These are phyloP conservation scores for Sarcophaga rosellei DNA, from an alignment of 2,888 invertebrate species.

Conservation along the genomic window DNA sequence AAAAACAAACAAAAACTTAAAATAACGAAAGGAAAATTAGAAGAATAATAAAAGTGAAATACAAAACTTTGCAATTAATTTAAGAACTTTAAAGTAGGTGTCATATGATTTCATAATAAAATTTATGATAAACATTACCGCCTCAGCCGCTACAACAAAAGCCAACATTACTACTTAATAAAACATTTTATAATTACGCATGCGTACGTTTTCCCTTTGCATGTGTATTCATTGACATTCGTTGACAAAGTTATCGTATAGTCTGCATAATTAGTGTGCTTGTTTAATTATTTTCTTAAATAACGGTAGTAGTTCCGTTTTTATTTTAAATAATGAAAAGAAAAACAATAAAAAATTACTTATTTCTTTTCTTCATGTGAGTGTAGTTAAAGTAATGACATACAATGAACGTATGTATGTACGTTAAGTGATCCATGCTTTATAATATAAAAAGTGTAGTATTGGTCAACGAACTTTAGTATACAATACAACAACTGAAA, in stretches of 20 bases:
- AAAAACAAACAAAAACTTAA: conserved; percentile 14
- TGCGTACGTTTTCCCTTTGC: conserved; percentile 42
- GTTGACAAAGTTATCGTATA: conserved; percentile 18
- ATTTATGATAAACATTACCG: background rate
- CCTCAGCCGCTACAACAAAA: background rate
- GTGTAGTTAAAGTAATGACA: background rate
- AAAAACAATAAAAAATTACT: conserved; percentile 13
- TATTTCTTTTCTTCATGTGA: conserved; percentile 40
- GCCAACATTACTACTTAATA: background rate
- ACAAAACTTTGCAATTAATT: conserved; percentile 40
- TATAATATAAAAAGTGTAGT: background rate
- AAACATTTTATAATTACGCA: conserved; percentile 33
- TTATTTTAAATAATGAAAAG: conserved; percentile 29
- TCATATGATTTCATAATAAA: conserved; percentile 42
- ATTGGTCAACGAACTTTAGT: conserved; percentile 44
- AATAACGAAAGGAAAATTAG: conserved; percentile 2
- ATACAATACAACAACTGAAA: background rate
- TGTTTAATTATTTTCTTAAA: background rate
- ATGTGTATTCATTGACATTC: background rate
- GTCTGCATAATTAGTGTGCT: conserved; percentile 19
- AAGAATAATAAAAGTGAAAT: background rate
- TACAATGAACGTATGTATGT: background rate
- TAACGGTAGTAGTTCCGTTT: conserved; percentile 65
- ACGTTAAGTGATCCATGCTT: background rate
- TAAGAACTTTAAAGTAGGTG: conserved; percentile 46